phyloP scores from a whole-genome alignment of 1,140 invertebrate species.

The Polypedilum pembai region DNA sequence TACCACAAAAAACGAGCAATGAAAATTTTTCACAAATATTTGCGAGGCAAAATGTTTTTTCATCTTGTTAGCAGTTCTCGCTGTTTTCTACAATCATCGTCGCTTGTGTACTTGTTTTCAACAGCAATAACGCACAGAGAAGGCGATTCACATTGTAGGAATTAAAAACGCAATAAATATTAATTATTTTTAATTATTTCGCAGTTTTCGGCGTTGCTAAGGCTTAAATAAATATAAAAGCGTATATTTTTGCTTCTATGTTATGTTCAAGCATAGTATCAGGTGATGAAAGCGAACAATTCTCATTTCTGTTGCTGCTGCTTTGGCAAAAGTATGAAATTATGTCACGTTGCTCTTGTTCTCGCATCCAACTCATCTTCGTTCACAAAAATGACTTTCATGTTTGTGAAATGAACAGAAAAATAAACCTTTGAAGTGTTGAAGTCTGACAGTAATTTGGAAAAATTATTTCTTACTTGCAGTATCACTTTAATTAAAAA shows the following conservation, averaged over 20 bases:
- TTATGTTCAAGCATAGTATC: not conserved
- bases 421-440: not conserved
- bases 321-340: not conserved
- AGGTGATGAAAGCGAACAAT: not conserved
- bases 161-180: constrained; percentile 28
- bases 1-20: too few relatives aligned
- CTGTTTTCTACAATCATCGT: too few relatives aligned
- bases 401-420: not conserved
- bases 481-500: not conserved
- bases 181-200: constrained; percentile 28
- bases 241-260: too few relatives aligned
- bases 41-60: too few relatives aligned
- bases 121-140: not conserved
- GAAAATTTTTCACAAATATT: too few relatives aligned
- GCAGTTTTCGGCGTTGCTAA: not conserved
- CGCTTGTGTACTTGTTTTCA: not conserved
- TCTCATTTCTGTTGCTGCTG: not conserved
- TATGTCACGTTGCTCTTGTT: not conserved
- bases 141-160: not conserved
- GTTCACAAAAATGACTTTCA: not conserved
- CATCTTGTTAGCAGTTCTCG: too few relatives aligned
- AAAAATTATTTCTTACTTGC: constrained; percentile 10
- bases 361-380: not conserved
- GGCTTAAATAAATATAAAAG: too few relatives aligned
- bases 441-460: constrained; percentile 21